phyloP scores from a whole-genome alignment of 2,888 invertebrate genomes.

The Spodoptera exigua region DNA sequence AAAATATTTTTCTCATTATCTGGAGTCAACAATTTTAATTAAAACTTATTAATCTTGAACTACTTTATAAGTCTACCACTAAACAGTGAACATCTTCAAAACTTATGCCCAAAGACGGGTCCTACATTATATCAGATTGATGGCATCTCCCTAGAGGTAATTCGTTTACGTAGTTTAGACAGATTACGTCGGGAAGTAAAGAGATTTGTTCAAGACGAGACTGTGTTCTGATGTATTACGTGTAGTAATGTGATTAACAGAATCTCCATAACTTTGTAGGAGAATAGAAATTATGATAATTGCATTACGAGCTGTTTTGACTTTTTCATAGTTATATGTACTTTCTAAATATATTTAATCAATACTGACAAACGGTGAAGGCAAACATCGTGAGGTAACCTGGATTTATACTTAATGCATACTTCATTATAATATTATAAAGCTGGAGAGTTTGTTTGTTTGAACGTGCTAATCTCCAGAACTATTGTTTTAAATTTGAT shows the following conservation, averaged over 20 bases:
- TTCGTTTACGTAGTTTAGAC: constrained; percentile 63
- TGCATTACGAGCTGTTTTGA: constrained; percentile 8
- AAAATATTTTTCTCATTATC: too few relatives aligned
- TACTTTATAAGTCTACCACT: constrained; percentile 1
- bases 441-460: too few relatives aligned
- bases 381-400: too few relatives aligned
- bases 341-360: too few relatives aligned
- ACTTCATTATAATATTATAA: too few relatives aligned
- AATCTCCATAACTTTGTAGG: constrained; percentile 27
- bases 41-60: not conserved
- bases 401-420: too few relatives aligned
- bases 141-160: constrained; percentile 52
- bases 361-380: too few relatives aligned
- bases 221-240: constrained; percentile 52
- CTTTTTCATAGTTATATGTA: too few relatives aligned
- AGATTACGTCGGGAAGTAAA: constrained; percentile 58
- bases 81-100: constrained; percentile 23
- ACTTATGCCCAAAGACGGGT: constrained; percentile 23
- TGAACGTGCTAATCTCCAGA: too few relatives aligned
- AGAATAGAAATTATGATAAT: constrained; percentile 28
- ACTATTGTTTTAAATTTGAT: too few relatives aligned
- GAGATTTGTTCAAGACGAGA: constrained; percentile 54
- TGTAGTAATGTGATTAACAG: constrained; percentile 51
- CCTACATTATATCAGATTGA: constrained; percentile 34
- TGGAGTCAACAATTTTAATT: too few relatives aligned